Percentiles rank a stretch among this genome's conserved stretches.
These are phyloP conservation scores for Lapara coniferarum DNA, from an alignment of 2,888 invertebrate genomes.

Conservation along the genomic window DNA sequence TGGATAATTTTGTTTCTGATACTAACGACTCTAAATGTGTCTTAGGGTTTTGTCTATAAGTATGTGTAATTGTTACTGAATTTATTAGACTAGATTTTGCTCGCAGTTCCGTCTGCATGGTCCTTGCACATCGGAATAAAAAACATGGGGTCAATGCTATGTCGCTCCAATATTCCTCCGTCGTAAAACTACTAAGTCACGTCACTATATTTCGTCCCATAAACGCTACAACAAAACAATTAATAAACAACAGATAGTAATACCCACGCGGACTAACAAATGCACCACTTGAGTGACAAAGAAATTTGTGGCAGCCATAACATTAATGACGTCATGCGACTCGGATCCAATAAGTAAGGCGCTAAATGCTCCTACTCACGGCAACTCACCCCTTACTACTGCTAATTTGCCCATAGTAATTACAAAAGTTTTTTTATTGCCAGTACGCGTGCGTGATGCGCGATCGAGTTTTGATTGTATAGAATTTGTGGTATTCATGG, in stretches of 20 bases:
- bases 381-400: slow-evolving; percentile 35
- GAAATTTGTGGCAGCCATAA: slow-evolving; percentile 69
- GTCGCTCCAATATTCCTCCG: too few species aligned
- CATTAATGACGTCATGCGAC: slow-evolving; percentile 72
- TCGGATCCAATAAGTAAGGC: slow-evolving; percentile 60
- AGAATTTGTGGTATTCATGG: background rate
- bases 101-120: too few species aligned
- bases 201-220: background rate
- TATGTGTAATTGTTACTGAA: too few species aligned
- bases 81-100: too few species aligned
- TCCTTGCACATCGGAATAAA: too few species aligned
- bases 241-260: slow-evolving; percentile 8
- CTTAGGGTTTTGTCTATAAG: too few species aligned
- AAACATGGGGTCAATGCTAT: too few species aligned
- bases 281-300: slow-evolving; percentile 69
- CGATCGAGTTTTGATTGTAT: slow-evolving; percentile 14
- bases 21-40: too few species aligned
- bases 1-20: too few species aligned
- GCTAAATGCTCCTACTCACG: slow-evolving; percentile 69
- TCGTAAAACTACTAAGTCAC: too few species aligned
- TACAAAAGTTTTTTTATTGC: slow-evolving; percentile 47
- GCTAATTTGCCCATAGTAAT: slow-evolving; percentile 48
- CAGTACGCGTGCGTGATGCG: slow-evolving; percentile 4
- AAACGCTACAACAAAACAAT: background rate
- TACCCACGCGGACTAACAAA: slow-evolving; percentile 39